phyloP scores from a whole-genome alignment of 2,113 vertebrate genomes.

The Ivindomyrus marchei region DNA sequence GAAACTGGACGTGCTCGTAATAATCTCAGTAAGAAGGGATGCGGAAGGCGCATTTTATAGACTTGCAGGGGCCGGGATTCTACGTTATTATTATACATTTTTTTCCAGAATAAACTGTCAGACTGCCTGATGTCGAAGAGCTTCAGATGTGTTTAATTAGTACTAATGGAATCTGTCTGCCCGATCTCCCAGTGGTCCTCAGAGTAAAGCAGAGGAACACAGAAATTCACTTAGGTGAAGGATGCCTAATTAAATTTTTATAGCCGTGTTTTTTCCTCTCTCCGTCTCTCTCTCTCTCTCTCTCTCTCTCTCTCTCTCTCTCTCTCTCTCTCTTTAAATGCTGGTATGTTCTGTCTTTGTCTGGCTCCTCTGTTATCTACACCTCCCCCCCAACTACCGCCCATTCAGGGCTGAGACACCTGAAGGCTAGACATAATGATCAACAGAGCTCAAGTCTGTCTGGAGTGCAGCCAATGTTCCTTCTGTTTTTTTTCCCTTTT shows the following conservation, averaged over 20 bases:
- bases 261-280: constrained; percentile 31
- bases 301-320: constrained; percentile 26
- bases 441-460: constrained; percentile 83
- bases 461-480: constrained; percentile 70
- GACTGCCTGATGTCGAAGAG: constrained; percentile 71
- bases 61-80: constrained; percentile 35
- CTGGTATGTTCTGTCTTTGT: constrained; percentile 75
- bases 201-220: constrained; percentile 54
- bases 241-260: constrained; percentile 62
- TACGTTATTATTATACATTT: constrained; percentile 36
- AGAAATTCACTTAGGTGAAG: constrained; percentile 66
- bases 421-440: constrained; percentile 95
- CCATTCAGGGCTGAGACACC: constrained; percentile 81
- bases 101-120: constrained; percentile 52
- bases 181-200: constrained; percentile 60
- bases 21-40: not conserved
- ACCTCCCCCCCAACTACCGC: constrained; percentile 68
- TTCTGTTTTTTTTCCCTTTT: constrained; percentile 31
- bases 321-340: constrained; percentile 40
- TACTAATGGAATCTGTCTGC: constrained; percentile 77
- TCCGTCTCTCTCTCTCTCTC: constrained; percentile 7
- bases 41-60: not conserved
- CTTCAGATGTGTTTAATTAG: constrained; percentile 92
- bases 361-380: constrained; percentile 75
- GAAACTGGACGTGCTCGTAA: not conserved